Evolutionary conservation across 2,797 vertebrate genomes (phyloP).

Genomic region (Acanthis flammea): DNA sequence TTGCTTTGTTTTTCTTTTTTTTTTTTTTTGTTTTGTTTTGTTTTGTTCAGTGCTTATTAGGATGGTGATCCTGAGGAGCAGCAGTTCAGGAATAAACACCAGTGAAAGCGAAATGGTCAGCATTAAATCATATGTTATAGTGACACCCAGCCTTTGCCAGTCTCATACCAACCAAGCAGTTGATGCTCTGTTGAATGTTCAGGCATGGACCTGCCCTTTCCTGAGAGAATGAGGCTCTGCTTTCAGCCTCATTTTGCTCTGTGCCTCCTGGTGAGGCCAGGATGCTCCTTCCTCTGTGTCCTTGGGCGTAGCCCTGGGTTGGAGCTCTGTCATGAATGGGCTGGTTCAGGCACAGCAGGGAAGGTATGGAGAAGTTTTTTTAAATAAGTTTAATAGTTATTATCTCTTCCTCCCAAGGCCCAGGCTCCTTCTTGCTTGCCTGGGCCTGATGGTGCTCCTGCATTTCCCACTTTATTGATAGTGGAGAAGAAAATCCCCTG

Average conservation of each 20-base stretch:
- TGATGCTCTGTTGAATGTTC: slow-evolving; percentile 42
- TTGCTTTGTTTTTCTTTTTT: neutral
- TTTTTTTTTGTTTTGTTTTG: neutral
- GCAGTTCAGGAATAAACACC: slow-evolving; percentile 67
- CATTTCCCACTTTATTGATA: neutral
- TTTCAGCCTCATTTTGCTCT: neutral
- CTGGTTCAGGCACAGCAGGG: neutral
- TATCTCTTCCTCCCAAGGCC: neutral
- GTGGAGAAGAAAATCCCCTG: neutral
- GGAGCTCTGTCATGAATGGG: neutral
- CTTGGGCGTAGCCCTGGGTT: neutral
- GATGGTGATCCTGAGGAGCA: slow-evolving; percentile 69
- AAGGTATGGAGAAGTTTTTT: neutral
- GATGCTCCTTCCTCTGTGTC: neutral
- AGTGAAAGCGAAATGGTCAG: slow-evolving; percentile 47
- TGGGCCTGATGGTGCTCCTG: neutral
- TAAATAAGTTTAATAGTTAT: neutral
- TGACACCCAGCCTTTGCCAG: slow-evolving; percentile 48
- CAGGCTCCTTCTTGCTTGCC: neutral
- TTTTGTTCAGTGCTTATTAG: slow-evolving; percentile 72
- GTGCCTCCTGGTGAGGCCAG: neutral
- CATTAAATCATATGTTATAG: neutral
- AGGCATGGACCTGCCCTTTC: slow-evolving; percentile 47
- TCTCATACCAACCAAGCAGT: slow-evolving; percentile 31
- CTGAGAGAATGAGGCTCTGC: slow-evolving; percentile 5